A percentile compares a stretch with the other conserved stretches of the same genome.
These are phyloP conservation scores for Drosophila simulans DNA, from an alignment of 1,140 invertebrate genomes.

Conservation along the genomic window DNA sequence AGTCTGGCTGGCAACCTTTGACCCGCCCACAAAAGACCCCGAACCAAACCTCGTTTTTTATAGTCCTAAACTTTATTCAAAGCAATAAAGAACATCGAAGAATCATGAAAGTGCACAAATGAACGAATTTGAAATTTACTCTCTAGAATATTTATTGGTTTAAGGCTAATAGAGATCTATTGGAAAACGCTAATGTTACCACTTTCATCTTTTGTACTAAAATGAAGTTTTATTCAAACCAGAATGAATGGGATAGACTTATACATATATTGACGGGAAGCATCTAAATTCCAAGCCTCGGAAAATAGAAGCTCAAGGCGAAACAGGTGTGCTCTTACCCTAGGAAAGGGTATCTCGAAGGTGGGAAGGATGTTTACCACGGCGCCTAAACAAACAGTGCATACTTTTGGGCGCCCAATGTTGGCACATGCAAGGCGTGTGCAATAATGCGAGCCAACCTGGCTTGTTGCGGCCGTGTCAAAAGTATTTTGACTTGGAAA, in stretches of 20 bases:
- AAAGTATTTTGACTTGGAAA: conserved; percentile 78
- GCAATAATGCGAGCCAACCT: conserved; percentile 38
- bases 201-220: too few species aligned
- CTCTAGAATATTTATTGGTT: neutral
- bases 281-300: neutral
- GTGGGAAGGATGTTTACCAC: conserved; percentile 42
- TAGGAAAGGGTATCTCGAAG: conserved; percentile 16
- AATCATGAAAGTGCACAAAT: too few species aligned
- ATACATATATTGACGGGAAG: neutral
- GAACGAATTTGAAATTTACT: neutral
- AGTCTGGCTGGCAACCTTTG: conserved; percentile 18
- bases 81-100: conserved; percentile 6
- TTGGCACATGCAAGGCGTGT: conserved; percentile 54
- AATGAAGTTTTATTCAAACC: too few species aligned
- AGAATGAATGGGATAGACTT: too few species aligned
- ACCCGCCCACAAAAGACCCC: conserved; percentile 38
- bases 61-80: conserved; percentile 35
- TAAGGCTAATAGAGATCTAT: too few species aligned
- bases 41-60: conserved; percentile 3
- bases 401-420: conserved; percentile 59
- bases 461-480: conserved; percentile 32
- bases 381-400: conserved; percentile 71
- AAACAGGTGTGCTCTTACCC: neutral
- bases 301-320: neutral
- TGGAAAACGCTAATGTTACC: too few species aligned